These are phyloP conservation scores for Cyclophora albipunctata DNA, from an alignment of 2,888 invertebrate species.

Conservation along the genomic window DNA sequence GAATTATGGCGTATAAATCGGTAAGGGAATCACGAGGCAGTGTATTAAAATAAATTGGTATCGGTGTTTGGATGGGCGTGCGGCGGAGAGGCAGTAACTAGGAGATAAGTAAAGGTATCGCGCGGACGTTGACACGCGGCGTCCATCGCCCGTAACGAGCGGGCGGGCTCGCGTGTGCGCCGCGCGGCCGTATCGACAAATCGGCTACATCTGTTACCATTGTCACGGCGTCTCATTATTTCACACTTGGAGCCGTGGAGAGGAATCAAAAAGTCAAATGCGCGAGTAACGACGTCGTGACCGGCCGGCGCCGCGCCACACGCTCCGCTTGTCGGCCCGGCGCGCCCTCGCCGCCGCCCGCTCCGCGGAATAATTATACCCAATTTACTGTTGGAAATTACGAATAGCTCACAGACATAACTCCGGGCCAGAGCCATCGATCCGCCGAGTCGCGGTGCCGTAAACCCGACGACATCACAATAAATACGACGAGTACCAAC, in stretches of 20 bases:
- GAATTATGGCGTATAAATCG: constrained; percentile 17
- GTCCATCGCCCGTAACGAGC: constrained; percentile 13
- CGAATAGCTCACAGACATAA: too few species aligned
- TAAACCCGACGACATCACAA: too few species aligned
- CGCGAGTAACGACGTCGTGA: constrained; percentile 29
- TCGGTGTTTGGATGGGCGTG: constrained; percentile 15
- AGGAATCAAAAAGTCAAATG: constrained; percentile 26
- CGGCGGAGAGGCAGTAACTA: constrained; percentile 11
- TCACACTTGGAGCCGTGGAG: constrained; percentile 16
- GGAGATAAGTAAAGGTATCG: constrained; percentile 10
- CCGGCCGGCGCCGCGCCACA: constrained; percentile 9
- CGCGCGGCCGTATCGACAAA: constrained; percentile 21
- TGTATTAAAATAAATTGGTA: constrained; percentile 21
- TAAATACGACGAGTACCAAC: too few species aligned
- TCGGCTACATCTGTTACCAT: constrained; percentile 23
- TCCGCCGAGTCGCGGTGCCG: too few species aligned
- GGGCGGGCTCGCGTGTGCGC: constrained; percentile 18
- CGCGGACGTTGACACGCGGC: constrained; percentile 15
- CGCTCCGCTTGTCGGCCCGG: constrained; percentile 2
- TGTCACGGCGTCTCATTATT: constrained; percentile 34
- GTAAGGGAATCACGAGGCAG: constrained; percentile 4
- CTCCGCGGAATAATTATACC: not conserved
- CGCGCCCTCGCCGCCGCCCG: too few species aligned
- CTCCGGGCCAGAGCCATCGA: too few species aligned
- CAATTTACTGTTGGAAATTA: too few species aligned